A percentile compares a stretch with the other conserved stretches of the same genome.
Conservation (phyloP, 2,888 invertebrate species). For the Nebria salina region DNA sequence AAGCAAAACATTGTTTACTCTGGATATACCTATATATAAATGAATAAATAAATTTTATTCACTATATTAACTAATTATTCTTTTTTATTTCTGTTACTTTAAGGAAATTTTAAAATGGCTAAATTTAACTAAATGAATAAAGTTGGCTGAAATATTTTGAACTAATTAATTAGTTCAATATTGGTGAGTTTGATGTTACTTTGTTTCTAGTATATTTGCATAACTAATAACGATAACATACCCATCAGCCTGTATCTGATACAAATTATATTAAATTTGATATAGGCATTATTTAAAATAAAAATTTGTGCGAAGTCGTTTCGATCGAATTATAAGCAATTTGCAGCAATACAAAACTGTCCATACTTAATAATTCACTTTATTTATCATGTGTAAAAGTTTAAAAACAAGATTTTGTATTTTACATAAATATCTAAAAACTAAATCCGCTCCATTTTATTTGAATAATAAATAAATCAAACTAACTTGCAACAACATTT, state of each 20-base stretch:
- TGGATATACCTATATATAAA: too few species aligned
- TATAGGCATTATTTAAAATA: not conserved
- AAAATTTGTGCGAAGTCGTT: too few species aligned
- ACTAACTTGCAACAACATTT: not conserved
- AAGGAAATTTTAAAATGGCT: not conserved
- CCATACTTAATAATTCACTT: too few species aligned
- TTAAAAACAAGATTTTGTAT: too few species aligned
- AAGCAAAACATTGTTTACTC: too few species aligned
- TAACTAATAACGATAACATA: not conserved
- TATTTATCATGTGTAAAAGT: too few species aligned
- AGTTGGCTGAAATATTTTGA: not conserved
- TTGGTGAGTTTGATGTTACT: not conserved
- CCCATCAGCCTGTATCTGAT: not conserved
- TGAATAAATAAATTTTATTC: too few species aligned
- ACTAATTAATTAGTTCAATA: not conserved
- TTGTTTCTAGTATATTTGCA: not conserved
- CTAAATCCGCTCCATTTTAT: not conserved
- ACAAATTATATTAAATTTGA: not conserved
- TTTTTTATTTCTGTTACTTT: not conserved
- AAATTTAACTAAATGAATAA: not conserved
- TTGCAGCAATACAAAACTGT: too few species aligned
- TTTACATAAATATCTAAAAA: too few species aligned
- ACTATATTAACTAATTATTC: too few species aligned
- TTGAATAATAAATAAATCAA: not conserved
- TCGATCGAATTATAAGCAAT: too few species aligned